phyloP scores from a whole-genome alignment of 2,113 vertebrate genomes.

The Centropus unirufus region DNA sequence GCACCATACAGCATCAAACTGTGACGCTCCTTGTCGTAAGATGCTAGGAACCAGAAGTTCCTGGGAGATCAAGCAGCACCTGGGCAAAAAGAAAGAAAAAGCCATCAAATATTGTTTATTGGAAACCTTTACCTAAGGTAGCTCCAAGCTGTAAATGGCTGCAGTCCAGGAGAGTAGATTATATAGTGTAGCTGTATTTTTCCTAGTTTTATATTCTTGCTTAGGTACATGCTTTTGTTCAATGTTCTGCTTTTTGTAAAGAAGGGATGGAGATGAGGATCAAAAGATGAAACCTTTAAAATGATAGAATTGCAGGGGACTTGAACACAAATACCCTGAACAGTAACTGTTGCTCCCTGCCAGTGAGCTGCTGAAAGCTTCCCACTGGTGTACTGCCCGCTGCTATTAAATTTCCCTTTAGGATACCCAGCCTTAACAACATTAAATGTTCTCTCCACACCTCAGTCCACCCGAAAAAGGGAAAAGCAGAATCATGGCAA shows the following conservation, averaged over 20 bases:
- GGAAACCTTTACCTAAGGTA: neutral
- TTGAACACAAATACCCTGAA: neutral
- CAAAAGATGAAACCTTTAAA: neutral
- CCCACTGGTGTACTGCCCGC: neutral
- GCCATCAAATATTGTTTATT: neutral
- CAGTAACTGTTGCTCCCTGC: neutral
- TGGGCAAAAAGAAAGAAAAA: neutral
- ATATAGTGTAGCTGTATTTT: neutral
- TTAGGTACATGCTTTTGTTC: neutral
- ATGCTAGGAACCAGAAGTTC: neutral
- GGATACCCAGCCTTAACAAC: neutral
- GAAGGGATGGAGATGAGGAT: neutral
- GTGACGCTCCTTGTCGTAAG: neutral
- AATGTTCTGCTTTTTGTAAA: neutral
- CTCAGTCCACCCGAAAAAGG: neutral
- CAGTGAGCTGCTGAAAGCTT: neutral
- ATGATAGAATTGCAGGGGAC: neutral
- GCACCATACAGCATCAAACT: rapidly evolving
- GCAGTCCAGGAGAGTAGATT: neutral
- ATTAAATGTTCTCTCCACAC: neutral
- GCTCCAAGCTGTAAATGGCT: neutral
- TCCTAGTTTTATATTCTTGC: neutral
- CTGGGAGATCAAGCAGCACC: neutral
- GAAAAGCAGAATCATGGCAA: neutral
- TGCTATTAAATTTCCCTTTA: neutral